phyloP scores from a whole-genome alignment of 2,797 vertebrate genomes.

The Notamacropus eugenii region DNA sequence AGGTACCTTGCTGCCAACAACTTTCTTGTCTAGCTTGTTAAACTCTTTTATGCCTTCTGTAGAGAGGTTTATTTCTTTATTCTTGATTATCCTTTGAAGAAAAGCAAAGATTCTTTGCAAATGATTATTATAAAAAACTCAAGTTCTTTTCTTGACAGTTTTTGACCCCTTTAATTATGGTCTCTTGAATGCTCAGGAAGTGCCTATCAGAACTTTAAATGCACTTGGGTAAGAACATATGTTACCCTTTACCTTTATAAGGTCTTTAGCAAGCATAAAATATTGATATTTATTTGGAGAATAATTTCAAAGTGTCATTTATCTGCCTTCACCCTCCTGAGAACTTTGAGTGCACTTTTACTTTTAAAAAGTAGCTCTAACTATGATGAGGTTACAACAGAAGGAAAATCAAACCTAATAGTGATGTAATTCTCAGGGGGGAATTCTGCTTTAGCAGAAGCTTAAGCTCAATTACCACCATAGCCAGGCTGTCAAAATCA shows the following conservation, averaged over 20 bases:
- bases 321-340: background rate
- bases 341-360: background rate
- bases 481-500: conserved; percentile 54
- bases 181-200: background rate
- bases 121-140: conserved; percentile 13
- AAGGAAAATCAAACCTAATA: conserved; percentile 76
- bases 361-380: conserved; percentile 30
- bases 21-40: background rate
- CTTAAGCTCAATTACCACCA: conserved; percentile 67
- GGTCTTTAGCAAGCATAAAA: background rate
- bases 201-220: conserved; percentile 11
- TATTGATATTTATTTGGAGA: conserved; percentile 34
- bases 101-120: background rate
- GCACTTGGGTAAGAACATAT: background rate
- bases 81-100: background rate
- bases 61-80: background rate
- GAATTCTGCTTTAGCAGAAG: conserved; percentile 68
- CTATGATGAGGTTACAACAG: background rate
- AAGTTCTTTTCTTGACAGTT: conserved; percentile 16
- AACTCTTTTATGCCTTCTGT: background rate
- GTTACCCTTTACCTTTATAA: background rate
- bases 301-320: background rate
- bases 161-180: background rate
- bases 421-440: conserved; percentile 73
- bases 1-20: background rate